Percentiles rank a stretch among this genome's conserved stretches.
phyloP scores from a whole-genome alignment of 2,888 invertebrate genomes.

The Drosophila lutescens region DNA sequence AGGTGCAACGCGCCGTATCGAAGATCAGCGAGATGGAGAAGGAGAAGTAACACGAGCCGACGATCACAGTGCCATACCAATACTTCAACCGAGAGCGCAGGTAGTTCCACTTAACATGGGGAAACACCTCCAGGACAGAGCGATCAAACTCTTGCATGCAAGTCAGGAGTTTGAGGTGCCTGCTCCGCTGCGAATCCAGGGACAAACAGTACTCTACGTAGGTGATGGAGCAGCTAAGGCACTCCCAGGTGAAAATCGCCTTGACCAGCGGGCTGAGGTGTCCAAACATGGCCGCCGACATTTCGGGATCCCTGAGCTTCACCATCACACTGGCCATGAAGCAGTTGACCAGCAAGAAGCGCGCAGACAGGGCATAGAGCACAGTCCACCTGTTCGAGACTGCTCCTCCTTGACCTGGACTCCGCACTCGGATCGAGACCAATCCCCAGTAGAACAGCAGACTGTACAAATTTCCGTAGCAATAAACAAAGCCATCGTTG shows the following conservation, averaged over 20 bases:
- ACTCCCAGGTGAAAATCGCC: conserved; percentile 68
- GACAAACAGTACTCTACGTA: conserved; percentile 58
- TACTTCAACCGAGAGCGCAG: conserved; percentile 68
- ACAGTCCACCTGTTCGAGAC: conserved; percentile 32
- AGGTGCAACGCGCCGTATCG: conserved; percentile 65
- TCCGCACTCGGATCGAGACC: conserved; percentile 57
- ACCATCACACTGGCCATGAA: conserved; percentile 58
- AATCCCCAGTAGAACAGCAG: conserved; percentile 65
- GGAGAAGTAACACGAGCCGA: conserved; percentile 45
- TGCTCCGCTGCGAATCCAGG: conserved; percentile 58
- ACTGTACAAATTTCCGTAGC: conserved; percentile 67
- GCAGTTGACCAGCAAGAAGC: conserved; percentile 44
- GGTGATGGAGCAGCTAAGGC: conserved; percentile 50
- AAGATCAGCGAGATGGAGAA: conserved; percentile 60
- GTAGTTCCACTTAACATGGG: conserved; percentile 75
- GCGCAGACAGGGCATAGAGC: conserved; percentile 40
- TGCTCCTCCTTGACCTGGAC: conserved; percentile 42
- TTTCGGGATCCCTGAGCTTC: conserved; percentile 58
- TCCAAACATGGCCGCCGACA: conserved; percentile 61
- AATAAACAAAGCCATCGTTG: conserved; percentile 54
- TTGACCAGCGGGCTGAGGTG: conserved; percentile 71
- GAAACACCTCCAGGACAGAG: conserved; percentile 57
- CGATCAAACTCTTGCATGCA: conserved; percentile 70
- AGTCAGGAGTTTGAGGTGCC: conserved; percentile 61
- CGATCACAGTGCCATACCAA: conserved; percentile 42